These are phyloP conservation scores for Lepidocolaptes lacrymiger DNA, from an alignment of 2,797 vertebrate genomes.

Conservation along the genomic window DNA sequence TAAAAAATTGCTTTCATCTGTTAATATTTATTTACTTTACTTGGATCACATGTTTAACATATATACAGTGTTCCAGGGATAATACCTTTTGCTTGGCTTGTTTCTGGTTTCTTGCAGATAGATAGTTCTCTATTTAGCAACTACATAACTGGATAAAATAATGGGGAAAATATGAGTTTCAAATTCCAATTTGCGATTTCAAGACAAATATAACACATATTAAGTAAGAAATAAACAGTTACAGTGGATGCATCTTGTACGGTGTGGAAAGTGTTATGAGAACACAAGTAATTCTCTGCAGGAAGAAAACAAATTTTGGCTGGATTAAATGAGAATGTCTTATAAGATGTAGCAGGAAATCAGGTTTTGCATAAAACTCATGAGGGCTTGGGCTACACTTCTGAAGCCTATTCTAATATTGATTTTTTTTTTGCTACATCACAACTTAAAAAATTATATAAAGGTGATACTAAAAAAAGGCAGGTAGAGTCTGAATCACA, in stretches of 20 bases:
- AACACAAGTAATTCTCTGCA: background rate
- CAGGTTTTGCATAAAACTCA: background rate
- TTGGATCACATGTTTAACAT: background rate
- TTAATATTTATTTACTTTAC: background rate
- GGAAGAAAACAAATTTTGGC: background rate
- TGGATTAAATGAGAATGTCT: background rate
- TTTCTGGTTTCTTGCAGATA: background rate
- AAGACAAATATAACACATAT: background rate
- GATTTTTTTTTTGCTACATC: background rate
- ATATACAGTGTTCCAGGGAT: background rate
- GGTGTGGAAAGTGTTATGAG: background rate
- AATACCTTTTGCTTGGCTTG: background rate
- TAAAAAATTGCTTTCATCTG: background rate
- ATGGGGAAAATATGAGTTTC: background rate
- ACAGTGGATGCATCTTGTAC: background rate
- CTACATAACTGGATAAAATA: conserved; percentile 14
- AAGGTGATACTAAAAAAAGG: background rate
- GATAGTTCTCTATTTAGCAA: background rate
- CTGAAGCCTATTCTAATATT: background rate
- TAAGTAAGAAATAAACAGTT: background rate
- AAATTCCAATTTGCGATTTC: background rate
- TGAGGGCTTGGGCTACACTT: background rate
- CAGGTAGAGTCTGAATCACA: background rate
- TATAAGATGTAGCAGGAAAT: background rate
- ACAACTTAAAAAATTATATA: background rate